Evolutionary conservation across 2,113 vertebrate genomes (phyloP).

Genomic region (Charina bottae): DNA sequence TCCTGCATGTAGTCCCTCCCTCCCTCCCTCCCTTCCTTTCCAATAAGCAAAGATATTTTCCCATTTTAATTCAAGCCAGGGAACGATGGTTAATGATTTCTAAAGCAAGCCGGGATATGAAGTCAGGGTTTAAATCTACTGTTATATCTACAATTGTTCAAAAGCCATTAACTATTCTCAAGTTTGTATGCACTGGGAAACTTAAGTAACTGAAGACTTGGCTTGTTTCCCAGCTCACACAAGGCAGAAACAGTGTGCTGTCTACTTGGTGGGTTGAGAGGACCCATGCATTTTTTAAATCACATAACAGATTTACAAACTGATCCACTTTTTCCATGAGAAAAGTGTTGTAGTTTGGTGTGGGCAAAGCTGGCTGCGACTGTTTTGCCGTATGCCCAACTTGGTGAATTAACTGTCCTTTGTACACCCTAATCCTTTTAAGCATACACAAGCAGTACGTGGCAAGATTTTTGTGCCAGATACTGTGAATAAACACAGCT

Average conservation of each 20-base stretch:
- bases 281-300: background rate
- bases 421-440: background rate
- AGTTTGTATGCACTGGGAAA: background rate
- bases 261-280: background rate
- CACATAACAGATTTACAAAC: background rate
- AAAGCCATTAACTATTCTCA: background rate
- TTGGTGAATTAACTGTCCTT: background rate
- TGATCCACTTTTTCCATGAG: background rate
- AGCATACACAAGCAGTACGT: background rate
- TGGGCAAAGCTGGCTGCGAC: background rate
- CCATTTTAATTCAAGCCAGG: background rate
- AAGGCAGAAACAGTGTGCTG: background rate
- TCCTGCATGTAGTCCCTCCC: too few species aligned
- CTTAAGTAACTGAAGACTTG: background rate
- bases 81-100: background rate
- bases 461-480: conserved; percentile 1
- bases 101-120: too few species aligned
- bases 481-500: background rate
- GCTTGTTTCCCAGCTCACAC: background rate
- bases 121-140: background rate
- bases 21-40: background rate
- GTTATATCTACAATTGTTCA: background rate
- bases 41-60: background rate
- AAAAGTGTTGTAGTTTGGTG: background rate
- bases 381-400: background rate